Evolutionary conservation across 1,140 invertebrate genomes (phyloP), one percentile per base, ranked within the genome.

Genomic region (Drosophila ogumai): DNA sequence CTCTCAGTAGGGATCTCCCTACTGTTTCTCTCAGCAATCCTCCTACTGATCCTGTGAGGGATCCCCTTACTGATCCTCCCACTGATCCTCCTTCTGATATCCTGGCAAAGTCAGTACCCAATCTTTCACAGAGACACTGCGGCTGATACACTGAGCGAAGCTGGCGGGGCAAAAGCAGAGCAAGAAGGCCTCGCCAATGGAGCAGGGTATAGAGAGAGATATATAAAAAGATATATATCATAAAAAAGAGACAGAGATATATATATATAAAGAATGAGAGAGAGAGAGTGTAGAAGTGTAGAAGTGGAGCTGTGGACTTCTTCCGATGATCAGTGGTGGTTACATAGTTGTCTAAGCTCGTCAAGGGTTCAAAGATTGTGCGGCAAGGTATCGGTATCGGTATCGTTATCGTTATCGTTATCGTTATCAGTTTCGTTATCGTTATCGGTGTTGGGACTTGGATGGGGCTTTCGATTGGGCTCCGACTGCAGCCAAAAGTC

Each of bases 401-500:
- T 34, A 49, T 28, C 44, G 44, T 12, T 47, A 25, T 13, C 44
- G 46, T 13, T 38, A 4, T 5, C 36, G 12, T 12, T 38, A 38
- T 1, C 3, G 12, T 12, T 47, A 8, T 47, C 19, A 13, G 15
- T 28, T 5, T n/a, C 25, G 15, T 17, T 50, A 17, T 50, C 28
- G n/a, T 49, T 31, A 10, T 49, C 47, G 15, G 49, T 50, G 15
- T 9, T 55, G 34, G 52, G 34, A 55, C 34, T 38, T 15, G 52
- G 52, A 38, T 55, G 58, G 60, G 46, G 25, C 49, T 59, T 43
- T 10, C 15, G 43, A 63, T 47, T 44, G 56, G 50, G 38, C 41
- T 82, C 79, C 49, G 75, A 65, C 52, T 82, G 64, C 32, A 91
- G 60, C 91, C 91, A 92, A 74, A 92, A 91, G 68, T 91, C 91